Percentiles rank a stretch among this genome's conserved stretches.
These are phyloP conservation scores for Papilio helenus DNA, from an alignment of 1,140 invertebrate species.

Conservation along the genomic window DNA sequence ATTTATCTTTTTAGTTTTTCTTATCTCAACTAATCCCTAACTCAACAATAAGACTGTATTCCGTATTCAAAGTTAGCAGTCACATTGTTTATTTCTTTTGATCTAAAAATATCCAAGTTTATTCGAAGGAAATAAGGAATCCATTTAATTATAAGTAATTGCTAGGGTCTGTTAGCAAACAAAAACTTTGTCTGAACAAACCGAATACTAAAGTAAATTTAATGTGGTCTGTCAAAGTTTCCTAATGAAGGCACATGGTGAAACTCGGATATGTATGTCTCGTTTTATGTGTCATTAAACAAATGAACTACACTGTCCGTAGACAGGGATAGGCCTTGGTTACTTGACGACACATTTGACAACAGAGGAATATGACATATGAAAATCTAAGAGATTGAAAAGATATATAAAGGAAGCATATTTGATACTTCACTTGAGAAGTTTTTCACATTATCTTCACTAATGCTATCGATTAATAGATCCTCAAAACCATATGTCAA, in stretches of 20 bases:
- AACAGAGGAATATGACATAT: background rate
- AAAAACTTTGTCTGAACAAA: background rate
- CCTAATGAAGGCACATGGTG: conserved; percentile 7
- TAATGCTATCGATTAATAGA: too few relatives aligned
- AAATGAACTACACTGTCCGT: background rate
- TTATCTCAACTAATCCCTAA: too few relatives aligned
- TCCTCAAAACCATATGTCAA: too few relatives aligned
- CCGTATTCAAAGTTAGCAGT: too few relatives aligned
- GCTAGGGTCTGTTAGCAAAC: background rate
- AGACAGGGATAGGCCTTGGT: background rate
- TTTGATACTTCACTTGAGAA: too few relatives aligned
- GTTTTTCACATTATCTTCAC: too few relatives aligned
- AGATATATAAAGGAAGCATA: too few relatives aligned
- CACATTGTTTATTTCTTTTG: background rate
- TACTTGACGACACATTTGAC: background rate
- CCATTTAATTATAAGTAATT: conserved; percentile 21
- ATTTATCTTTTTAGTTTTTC: too few relatives aligned
- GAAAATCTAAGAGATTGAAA: too few relatives aligned
- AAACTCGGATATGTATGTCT: background rate
- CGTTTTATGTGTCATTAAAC: conserved; percentile 15
- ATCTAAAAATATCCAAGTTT: background rate
- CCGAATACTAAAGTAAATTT: conserved; percentile 21
- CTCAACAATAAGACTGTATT: too few relatives aligned
- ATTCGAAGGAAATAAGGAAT: background rate
- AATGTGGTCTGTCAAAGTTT: conserved; percentile 10